Base-by-base conservation (phyloP, 2,888 invertebrate species). In the Tetropium fuscum region DNA sequence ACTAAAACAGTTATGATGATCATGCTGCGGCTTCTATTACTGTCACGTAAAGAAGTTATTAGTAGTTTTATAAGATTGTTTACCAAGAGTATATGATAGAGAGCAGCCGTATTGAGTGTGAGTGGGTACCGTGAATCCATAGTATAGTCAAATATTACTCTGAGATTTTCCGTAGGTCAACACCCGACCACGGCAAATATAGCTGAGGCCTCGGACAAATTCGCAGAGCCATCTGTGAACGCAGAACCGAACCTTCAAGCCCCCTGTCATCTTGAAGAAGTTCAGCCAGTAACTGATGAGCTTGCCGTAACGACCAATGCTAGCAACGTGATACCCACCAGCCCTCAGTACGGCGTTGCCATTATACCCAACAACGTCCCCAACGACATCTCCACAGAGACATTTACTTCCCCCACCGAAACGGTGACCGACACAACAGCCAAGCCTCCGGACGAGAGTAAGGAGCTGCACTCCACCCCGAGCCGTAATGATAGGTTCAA, bases 401-500 rank as follows among this genome's bases (percentile, higher is more conserved):
- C 67, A 30, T 58, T 66, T 10, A 66, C 65, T 4, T 53, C 48
- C n/a, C 53, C 64, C 6, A 60, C 59, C 0, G 69, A 63, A 20
- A 65, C 67, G 4, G 47, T 73, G 32, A 64, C 64, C 18, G 73
- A 71, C 44, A 70, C 72, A 11, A 54, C 68, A 74, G 73, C 82
- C 72, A 76, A 83, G 76, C 62, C 75, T 67, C 27, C 81, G 66
- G 71, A 82, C 75, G 81, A 87, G 1, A 84, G 84, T 60, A 79
- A 86, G 69, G 86, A 86, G 66, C 83, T 85, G 60, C 86, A 86
- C 71, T 83, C 85, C 19, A 84, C 81, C 11, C 81, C 81, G 3
- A 81, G 85, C 65, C 81, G 85, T 62, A 86, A 86, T 70, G 87
- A 87, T 74, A 83, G 91, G 66, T 91, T 91, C 78, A 90, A 90